Conservation (phyloP, 1,140 invertebrate species). For the Philotrypesis tridentata region DNA sequence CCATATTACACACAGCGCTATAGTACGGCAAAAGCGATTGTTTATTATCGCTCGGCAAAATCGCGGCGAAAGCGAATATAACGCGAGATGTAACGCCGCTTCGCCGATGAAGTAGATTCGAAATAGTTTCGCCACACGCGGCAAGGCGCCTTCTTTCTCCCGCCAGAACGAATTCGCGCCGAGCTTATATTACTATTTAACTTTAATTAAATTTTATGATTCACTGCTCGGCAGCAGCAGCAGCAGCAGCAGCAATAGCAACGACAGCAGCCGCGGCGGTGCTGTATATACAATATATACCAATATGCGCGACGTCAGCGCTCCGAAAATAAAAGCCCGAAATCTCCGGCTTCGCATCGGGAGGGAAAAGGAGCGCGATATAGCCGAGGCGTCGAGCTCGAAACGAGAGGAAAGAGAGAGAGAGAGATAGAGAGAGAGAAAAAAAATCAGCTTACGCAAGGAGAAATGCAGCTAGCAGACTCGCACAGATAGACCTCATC, state of each 20-base stretch:
- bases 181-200: not conserved
- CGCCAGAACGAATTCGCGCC: not conserved
- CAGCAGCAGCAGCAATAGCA: too few species aligned
- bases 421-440: too few species aligned
- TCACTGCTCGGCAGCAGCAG: too few species aligned
- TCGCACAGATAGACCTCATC: not conserved
- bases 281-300: not conserved
- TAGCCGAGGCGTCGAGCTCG: too few species aligned
- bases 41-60: not conserved
- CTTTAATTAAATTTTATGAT: not conserved
- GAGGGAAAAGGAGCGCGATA: too few species aligned
- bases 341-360: too few species aligned
- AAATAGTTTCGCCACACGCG: not conserved
- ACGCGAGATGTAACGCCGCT: not conserved
- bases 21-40: not conserved
- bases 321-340: not conserved
- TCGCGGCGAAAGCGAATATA: not conserved
- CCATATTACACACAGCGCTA: not conserved
- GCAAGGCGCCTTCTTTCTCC: too few species aligned
- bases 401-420: too few species aligned
- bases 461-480: conserved; percentile 12
- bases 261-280: too few species aligned
- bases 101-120: not conserved
- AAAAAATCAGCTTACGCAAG: conserved; percentile 31
- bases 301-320: not conserved